Evolutionary conservation across 2,113 vertebrate genomes (phyloP), one percentile per base, ranked within the genome.

Genomic region (Sphyrna mokarran): DNA sequence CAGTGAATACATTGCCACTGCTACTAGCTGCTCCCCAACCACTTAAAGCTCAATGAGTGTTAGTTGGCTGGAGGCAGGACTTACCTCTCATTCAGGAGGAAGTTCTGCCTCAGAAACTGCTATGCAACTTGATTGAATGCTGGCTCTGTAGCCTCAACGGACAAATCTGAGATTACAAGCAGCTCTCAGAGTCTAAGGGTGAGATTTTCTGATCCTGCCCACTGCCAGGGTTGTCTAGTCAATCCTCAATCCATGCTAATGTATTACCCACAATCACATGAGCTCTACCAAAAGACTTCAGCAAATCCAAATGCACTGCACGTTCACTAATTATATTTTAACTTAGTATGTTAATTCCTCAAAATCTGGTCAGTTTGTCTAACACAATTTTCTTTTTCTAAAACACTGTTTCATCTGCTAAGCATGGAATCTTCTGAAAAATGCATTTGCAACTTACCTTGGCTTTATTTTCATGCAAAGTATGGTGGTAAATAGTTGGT

Each of bases 401-500:
- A 80, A 80, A 80, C 0, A 10, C 16, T 83, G n/a, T 83, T 83
- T 6, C 18, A 2, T 40, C n/a, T 37, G 37, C 37, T 83, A 37
- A 83, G 3, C 18, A n/a, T 33, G 43, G 43, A 87, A 37, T 8
- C 58, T n/a, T 63, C 26, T 91, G 2, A 54, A 91, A 91, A n/a
- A 61, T n/a, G 26, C 26, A 63, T 91, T 91, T 94, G 63, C n/a
- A 43, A 3, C 93, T 69, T 95, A 72, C 94, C 94, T 95, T 95
- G 43, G 69, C 18, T 95, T 20, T 72, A 48, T 7, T 43, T 72
- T 40, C 68, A 9, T 11, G 22, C 20, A 76, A 9, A 26, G 18
- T 70, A 72, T 95, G 94, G 48, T 95, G 94, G 43, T 95, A 95
- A 72, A 95, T 95, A 72, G 94, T 95, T 26, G 94, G 94, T 33